These are phyloP conservation scores for Opisthocomus hoazin DNA, from an alignment of 2,113 vertebrate genomes.

Conservation along the genomic window DNA sequence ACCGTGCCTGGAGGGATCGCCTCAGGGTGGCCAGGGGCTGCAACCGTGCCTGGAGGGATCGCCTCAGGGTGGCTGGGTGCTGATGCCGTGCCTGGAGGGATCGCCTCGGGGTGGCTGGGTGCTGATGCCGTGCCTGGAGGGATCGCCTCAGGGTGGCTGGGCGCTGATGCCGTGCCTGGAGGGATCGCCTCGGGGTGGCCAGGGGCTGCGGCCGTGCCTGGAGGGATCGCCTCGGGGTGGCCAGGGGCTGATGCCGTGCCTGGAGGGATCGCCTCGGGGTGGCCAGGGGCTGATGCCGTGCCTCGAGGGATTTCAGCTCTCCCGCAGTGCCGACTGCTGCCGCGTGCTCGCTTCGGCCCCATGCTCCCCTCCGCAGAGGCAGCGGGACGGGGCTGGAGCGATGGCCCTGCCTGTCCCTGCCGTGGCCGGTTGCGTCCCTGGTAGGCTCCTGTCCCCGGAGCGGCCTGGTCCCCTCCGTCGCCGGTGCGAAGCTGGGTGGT, in stretches of 20 bases:
- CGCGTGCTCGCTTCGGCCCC: not conserved
- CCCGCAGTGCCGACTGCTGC: not conserved
- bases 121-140: fast-evolving
- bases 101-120: fast-evolving
- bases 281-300: no score
- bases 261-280: fast-evolving
- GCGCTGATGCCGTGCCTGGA: no score
- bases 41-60: no score
- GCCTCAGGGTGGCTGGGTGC: fast-evolving
- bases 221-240: no score
- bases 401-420: not conserved
- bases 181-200: fast-evolving
- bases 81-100: fast-evolving
- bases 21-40: no score
- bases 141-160: fast-evolving
- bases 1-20: no score
- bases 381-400: not conserved
- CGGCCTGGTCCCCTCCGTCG: not conserved
- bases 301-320: not conserved
- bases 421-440: not conserved
- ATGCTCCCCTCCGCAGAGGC: not conserved
- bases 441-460: not conserved
- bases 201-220: no score
- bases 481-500: not conserved
- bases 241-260: no score